Conservation (phyloP, 1,140 invertebrate species). For the Ostrea denselamellosa region DNA sequence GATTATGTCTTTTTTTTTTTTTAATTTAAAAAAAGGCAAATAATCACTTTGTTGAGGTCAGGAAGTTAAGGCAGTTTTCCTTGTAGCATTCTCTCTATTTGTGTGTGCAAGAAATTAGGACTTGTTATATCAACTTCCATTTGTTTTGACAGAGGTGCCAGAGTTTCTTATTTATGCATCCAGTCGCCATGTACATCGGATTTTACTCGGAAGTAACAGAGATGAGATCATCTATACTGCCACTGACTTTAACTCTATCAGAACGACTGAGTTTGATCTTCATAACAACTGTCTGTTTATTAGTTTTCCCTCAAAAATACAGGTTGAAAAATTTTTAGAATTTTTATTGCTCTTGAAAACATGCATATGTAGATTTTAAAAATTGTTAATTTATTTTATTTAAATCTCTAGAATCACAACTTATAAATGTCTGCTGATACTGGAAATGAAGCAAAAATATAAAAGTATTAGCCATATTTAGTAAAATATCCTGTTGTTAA, state of each 20-base stretch:
- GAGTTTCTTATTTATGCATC: conserved; percentile 90
- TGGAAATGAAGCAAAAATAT: too few relatives aligned
- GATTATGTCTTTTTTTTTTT: too few relatives aligned
- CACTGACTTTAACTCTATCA: background rate
- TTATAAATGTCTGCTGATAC: background rate
- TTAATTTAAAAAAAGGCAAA: too few relatives aligned
- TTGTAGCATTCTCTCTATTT: too few relatives aligned
- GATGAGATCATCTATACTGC: background rate
- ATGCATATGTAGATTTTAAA: background rate
- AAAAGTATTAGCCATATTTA: too few relatives aligned
- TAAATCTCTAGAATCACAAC: background rate
- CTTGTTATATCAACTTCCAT: background rate
- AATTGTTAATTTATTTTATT: background rate
- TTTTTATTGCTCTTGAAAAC: background rate
- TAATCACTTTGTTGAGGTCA: too few relatives aligned
- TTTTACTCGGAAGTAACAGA: conserved; percentile 82
- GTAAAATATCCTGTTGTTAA: too few relatives aligned
- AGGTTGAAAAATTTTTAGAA: background rate
- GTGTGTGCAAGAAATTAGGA: too few relatives aligned
- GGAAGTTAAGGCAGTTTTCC: too few relatives aligned
- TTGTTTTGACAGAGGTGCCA: conserved; percentile 80
- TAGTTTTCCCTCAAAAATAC: conserved; percentile 24
- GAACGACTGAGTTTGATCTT: conserved; percentile 70
- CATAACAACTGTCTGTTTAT: conserved; percentile 67
- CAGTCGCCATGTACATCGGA: conserved; percentile 86